phyloP scores from a whole-genome alignment of 2,797 vertebrate species.

The Labroides dimidiatus region DNA sequence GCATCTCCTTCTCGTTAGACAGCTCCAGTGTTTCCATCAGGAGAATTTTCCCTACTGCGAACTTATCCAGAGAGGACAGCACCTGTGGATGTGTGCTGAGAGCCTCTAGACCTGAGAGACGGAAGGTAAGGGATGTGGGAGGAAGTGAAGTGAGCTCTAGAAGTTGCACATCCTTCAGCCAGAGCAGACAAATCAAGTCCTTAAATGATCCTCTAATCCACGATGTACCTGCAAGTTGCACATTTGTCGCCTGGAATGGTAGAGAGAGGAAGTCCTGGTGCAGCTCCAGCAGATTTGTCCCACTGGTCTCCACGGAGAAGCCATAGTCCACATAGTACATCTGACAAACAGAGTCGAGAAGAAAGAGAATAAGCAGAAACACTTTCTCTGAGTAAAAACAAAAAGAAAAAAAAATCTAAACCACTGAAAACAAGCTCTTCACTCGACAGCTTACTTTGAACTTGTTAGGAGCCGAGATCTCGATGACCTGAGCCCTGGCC shows the following conservation, averaged over 20 bases:
- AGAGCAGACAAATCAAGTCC: background rate
- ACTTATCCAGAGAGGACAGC: constrained; percentile 84
- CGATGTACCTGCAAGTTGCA: constrained; percentile 92
- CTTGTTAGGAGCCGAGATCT: constrained; percentile 73
- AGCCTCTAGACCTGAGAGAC: constrained; percentile 86
- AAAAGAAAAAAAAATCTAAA: no score
- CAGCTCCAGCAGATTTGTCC: constrained; percentile 83
- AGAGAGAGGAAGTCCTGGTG: constrained; percentile 85
- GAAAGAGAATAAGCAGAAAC: background rate
- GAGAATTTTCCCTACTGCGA: constrained; percentile 90
- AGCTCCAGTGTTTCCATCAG: constrained; percentile 89
- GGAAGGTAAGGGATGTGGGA: background rate
- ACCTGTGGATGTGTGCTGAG: constrained; percentile 86
- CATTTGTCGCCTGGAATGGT: constrained; percentile 91
- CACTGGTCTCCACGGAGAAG: constrained; percentile 86
- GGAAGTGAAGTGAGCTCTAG: background rate
- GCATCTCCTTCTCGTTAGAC: constrained; percentile 74
- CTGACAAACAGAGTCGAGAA: constrained; percentile 75
- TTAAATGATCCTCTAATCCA: background rate
- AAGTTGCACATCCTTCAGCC: no score
- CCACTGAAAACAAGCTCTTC: no score
- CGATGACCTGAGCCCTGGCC: constrained; percentile 87
- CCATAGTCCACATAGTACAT: constrained; percentile 93
- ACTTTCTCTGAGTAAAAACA: background rate
- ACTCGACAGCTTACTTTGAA: constrained; percentile 83